Base-by-base conservation (phyloP, 2,113 vertebrate species). In the Equus quagga region DNA sequence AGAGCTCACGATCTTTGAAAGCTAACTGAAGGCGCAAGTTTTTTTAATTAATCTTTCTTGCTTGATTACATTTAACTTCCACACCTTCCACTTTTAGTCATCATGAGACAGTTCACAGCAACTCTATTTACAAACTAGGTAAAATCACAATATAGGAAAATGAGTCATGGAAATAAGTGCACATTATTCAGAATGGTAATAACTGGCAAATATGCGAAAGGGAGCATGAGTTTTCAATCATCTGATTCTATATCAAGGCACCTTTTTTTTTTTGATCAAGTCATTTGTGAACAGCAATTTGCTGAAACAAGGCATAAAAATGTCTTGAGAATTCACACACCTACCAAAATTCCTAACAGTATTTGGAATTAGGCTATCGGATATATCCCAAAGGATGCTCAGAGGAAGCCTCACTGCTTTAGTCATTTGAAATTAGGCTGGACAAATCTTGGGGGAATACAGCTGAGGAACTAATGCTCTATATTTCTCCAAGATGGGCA, bases 1-100 rank as follows among this genome's bases (percentile, higher is more conserved):
- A 84, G 92, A 33, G 31, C 41, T 93, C 21, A 96, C 3, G 0
- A 44, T 97, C 94, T 98, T 97, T 98, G 75, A 96, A 92, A 97
- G 87, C 8, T 89, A 94, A 94, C 84, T 96, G 62, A 94, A 56
- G 85, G 69, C 97, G 15, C 24, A 96, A 98, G 31, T 58, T 97
- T 95, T 91, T 88, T 33, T 80, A 98, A 98, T 98, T 98, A 98
- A 97, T 97, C 26, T 95, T 98, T 96, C 67, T 78, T 96, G 60
- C 49, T 95, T 98, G 97, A 91, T 69, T 96, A 80, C 24, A 79
- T 97, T 98, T 98, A 83, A 88, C 26, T 95, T 98, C 36, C 46
- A 94, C 7, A 94, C 31, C 33, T 98, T 97, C 89, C 49, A 75
- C 90, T 97, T 98, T 94, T 85, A 98, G 44, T 81, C 49, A 90